A percentile compares a stretch with the other conserved stretches of the same genome.
These are phyloP conservation scores for Alca torda DNA, from an alignment of 2,797 vertebrate genomes.

Conservation along the genomic window DNA sequence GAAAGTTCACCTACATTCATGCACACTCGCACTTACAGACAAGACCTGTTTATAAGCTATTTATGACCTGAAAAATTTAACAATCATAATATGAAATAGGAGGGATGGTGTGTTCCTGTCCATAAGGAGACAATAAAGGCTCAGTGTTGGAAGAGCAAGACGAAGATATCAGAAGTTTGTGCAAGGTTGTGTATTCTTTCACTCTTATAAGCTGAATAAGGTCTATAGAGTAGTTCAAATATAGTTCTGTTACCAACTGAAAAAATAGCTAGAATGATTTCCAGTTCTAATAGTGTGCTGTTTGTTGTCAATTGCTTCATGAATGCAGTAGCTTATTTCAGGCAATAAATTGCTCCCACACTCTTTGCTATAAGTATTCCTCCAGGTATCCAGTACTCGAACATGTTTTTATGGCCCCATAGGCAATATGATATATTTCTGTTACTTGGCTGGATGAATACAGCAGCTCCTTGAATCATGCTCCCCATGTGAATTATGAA, in stretches of 20 bases:
- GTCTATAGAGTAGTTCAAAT: background rate
- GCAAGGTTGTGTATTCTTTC: background rate
- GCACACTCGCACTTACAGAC: background rate
- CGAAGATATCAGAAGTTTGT: background rate
- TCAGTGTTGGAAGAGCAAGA: accelerated
- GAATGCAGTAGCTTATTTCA: background rate
- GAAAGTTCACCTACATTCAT: background rate
- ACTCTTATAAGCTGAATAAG: background rate
- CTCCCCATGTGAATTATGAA: background rate
- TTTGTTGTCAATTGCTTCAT: background rate
- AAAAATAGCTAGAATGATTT: background rate
- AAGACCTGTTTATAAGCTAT: background rate
- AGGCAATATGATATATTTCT: background rate
- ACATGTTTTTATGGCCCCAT: background rate
- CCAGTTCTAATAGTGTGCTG: background rate
- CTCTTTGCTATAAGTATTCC: background rate
- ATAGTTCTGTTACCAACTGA: background rate
- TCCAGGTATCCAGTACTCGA: background rate
- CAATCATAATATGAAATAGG: background rate
- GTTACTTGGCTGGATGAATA: background rate
- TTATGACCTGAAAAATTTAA: background rate
- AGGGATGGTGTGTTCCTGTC: accelerated
- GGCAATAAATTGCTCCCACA: background rate
- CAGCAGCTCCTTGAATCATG: background rate
- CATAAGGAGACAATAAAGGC: background rate